A percentile compares a stretch with the other conserved stretches of the same genome.
These are phyloP conservation scores for Limnodromus scolopaceus DNA, from an alignment of 2,797 vertebrate genomes.

Conservation along the genomic window DNA sequence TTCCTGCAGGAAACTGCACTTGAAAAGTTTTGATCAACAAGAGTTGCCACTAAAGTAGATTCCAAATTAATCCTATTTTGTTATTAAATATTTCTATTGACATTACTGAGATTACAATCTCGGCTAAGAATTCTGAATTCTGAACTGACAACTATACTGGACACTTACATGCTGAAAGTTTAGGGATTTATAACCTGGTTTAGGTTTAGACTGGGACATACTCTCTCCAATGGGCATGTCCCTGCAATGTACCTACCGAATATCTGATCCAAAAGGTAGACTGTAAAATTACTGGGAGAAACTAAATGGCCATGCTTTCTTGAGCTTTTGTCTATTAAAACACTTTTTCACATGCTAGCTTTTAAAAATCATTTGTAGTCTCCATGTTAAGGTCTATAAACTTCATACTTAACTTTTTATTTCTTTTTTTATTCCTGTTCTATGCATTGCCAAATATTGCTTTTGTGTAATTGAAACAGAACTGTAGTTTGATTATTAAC, in stretches of 20 bases:
- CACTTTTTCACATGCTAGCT: neutral
- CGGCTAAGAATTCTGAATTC: neutral
- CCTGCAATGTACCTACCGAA: neutral
- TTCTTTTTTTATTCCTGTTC: conserved; percentile 15
- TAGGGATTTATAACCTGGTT: neutral
- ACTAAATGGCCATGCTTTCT: neutral
- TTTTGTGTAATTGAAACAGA: conserved; percentile 52
- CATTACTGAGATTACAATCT: neutral
- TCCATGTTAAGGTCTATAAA: conserved; percentile 26
- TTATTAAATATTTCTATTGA: neutral
- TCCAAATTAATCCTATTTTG: neutral
- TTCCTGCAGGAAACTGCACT: neutral
- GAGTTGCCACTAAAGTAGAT: neutral
- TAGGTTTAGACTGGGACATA: neutral
- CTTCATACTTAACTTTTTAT: conserved; percentile 33
- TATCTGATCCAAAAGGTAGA: neutral
- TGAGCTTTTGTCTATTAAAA: neutral
- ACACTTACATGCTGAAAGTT: neutral
- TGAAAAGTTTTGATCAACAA: neutral
- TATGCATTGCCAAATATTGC: conserved; percentile 36
- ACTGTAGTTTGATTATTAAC: conserved; percentile 27
- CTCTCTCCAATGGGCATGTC: neutral
- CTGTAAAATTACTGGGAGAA: neutral
- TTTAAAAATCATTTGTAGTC: neutral
- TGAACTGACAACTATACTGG: neutral